These are phyloP conservation scores for Epinephelus cyanopodus DNA, from an alignment of 2,113 vertebrate genomes.

Conservation along the genomic window DNA sequence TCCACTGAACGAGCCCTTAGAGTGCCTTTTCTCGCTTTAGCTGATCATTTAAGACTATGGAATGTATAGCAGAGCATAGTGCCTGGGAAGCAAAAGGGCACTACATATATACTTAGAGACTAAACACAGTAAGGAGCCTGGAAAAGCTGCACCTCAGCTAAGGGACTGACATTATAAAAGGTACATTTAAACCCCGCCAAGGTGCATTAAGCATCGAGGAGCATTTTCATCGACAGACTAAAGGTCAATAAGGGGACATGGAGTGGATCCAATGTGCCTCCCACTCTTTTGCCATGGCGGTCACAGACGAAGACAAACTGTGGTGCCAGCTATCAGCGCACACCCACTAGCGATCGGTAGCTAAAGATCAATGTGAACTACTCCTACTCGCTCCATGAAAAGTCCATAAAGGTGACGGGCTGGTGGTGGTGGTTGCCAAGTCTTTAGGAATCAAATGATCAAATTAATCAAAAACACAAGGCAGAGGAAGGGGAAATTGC, in stretches of 20 bases:
- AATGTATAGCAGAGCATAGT: not conserved
- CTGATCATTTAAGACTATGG: conserved; percentile 1
- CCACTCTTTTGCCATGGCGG: conserved; percentile 65
- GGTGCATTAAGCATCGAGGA: conserved; percentile 65
- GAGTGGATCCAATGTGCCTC: conserved; percentile 75
- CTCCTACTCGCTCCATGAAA: conserved; percentile 75
- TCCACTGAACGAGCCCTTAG: not conserved
- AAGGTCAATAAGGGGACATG: conserved; percentile 78
- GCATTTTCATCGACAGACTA: conserved; percentile 70
- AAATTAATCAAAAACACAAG: conserved; percentile 56
- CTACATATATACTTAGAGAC: conserved; percentile 1
- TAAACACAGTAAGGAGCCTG: conserved; percentile 17
- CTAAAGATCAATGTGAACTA: conserved; percentile 76
- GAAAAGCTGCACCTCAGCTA: conserved; percentile 30
- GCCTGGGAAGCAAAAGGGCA: conserved; percentile 10
- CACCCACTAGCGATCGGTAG: conserved; percentile 72
- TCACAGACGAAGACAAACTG: conserved; percentile 75
- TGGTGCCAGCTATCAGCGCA: conserved; percentile 74
- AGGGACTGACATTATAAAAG: conserved; percentile 57
- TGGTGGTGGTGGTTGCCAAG: conserved; percentile 51
- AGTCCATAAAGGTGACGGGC: conserved; percentile 77
- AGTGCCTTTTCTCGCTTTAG: not conserved
- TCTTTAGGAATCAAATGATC: conserved; percentile 66
- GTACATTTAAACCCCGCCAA: conserved; percentile 58
- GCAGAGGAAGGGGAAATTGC: conserved; percentile 10